Evolutionary conservation across 2,888 invertebrate genomes (phyloP), one percentile per base, ranked within the genome.

Genomic region (Coelogynopora nodosa): DNA sequence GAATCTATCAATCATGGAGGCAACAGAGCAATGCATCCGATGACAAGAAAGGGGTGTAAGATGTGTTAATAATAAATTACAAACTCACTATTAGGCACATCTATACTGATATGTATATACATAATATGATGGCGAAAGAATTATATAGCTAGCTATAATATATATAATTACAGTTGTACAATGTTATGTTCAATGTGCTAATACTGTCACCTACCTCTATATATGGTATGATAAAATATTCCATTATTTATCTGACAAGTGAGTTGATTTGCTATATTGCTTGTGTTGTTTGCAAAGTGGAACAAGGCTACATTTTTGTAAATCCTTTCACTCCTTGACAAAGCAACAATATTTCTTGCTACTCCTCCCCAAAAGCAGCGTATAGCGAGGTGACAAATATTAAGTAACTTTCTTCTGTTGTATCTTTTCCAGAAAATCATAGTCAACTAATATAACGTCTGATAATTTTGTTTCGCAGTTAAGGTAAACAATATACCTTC

Each of bases 211-310:
- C 74, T 74, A 26, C 23, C 74, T 74, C 23, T 74, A 74, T 23
- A n/a, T n/a, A 49, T 18, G 23, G 74, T 5, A 26, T 74, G 74
- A 74, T 74, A 74, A 74, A 74, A 74, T 74, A 74, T 74, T 74
- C 74, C 74, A 74, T 74, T 74, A 74, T 74, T 74, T 74, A 74
- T 74, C 74, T 74, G 74, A 74, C 74, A 74, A 23, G 74, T 74
- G 23, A 23, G 23, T 2, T 74, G 74, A 74, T 74, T 74, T 74
- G 74, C 74, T 74, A 23, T 23, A 10, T 26, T 74, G 74, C 18
- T 10, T 23, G n/a, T n/a, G n/a, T 74, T 74, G 74, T 74, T 74
- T 74, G 74, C 74, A 74, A 26, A 74, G 2, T 10, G 23, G 27
- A 13, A 74, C 23, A 23, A 74, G 2, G 27, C 23, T 74, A 5